Evolutionary conservation across 2,113 vertebrate species (phyloP).

Genomic region (Prunella himalayana): DNA sequence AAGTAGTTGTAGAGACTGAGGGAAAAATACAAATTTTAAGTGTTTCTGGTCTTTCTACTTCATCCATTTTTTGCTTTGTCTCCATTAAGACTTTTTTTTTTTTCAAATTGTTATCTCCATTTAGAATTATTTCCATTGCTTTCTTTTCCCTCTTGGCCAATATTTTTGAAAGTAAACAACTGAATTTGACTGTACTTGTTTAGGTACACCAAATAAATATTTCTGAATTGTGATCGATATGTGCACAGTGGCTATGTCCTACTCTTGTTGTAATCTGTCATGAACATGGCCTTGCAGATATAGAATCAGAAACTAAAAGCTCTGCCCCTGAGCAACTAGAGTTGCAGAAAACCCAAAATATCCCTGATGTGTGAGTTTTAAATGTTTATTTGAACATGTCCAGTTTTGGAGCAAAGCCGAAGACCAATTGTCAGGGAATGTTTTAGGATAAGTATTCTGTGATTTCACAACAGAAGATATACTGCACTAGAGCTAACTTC

Average conservation of each 20-base stretch:
- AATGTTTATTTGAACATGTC: not conserved
- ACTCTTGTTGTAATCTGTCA: not conserved
- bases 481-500: not conserved
- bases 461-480: not conserved
- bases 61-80: not conserved
- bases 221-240: not conserved
- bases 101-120: not conserved
- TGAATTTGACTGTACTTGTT: not conserved
- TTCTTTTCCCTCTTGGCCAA: not conserved
- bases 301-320: not conserved
- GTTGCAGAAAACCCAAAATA: not conserved
- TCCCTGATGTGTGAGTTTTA: not conserved
- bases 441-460: not conserved
- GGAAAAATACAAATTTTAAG: not conserved
- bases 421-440: not conserved
- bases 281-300: not conserved
- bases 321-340: not conserved
- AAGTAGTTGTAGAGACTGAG: not conserved
- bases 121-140: not conserved
- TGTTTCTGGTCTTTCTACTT: not conserved
- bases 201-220: not conserved
- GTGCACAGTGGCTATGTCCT: accelerated
- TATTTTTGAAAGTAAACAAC: not conserved
- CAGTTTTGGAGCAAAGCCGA: not conserved
- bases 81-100: not conserved